Evolutionary conservation across 2,797 vertebrate species (phyloP).

Genomic region (Thamnophis elegans): DNA sequence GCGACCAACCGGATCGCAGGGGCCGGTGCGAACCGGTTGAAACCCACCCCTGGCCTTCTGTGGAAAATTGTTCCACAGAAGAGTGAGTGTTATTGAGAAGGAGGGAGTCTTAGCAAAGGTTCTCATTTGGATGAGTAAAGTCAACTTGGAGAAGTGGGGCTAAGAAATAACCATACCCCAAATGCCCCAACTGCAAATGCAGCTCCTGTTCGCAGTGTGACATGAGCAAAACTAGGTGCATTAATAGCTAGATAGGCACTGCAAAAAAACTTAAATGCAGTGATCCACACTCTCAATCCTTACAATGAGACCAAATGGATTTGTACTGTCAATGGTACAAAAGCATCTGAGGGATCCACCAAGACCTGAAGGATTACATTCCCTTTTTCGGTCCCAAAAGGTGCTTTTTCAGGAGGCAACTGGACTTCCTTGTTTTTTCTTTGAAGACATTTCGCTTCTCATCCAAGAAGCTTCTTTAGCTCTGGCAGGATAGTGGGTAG

Average conservation of each 20-base stretch:
- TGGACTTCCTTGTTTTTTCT: no score
- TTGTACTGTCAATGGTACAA: background rate
- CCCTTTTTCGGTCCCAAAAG: no score
- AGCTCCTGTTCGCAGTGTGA: background rate
- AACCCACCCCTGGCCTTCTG: no score
- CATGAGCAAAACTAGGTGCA: background rate
- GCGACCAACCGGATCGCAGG: no score
- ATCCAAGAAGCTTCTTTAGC: no score
- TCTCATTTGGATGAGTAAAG: background rate
- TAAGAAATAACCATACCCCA: background rate
- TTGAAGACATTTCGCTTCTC: no score
- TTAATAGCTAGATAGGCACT: background rate
- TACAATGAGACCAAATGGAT: background rate
- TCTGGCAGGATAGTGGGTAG: no score
- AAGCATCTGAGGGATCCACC: background rate
- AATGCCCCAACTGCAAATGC: background rate
- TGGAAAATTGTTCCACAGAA: background rate
- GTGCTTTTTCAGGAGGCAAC: no score
- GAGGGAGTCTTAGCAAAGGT: background rate
- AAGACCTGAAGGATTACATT: background rate
- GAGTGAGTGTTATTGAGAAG: background rate
- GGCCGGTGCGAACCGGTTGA: no score
- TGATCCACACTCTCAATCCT: background rate
- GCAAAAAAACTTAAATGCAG: background rate
- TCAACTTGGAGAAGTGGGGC: background rate